A percentile compares a stretch with the other conserved stretches of the same genome.
phyloP scores from a whole-genome alignment of 2,797 vertebrate genomes.

The Hybognathus amarus region DNA sequence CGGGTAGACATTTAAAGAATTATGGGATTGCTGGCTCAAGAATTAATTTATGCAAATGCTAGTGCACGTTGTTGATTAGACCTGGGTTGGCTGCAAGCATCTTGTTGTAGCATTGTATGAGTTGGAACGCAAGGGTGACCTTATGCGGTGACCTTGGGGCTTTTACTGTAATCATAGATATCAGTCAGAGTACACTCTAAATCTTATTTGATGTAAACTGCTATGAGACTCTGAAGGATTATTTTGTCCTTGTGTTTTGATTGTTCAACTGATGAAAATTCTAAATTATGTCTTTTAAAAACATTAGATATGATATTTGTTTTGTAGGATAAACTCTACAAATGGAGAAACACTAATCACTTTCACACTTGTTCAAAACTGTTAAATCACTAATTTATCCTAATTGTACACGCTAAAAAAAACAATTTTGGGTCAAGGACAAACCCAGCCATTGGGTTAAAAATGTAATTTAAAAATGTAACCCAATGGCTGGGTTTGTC shows the following conservation, averaged over 20 bases:
- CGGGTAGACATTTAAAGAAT: conserved; percentile 14
- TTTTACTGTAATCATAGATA: conserved; percentile 9
- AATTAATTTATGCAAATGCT: conserved; percentile 25
- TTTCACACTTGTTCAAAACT: no score
- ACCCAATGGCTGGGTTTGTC: no score
- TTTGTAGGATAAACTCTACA: not conserved
- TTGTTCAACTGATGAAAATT: not conserved
- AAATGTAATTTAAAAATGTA: no score
- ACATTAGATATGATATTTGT: not conserved
- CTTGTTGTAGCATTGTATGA: conserved; percentile 9
- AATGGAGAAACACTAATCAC: not conserved
- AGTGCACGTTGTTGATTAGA: conserved; percentile 9
- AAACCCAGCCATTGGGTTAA: no score
- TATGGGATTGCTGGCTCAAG: conserved; percentile 15
- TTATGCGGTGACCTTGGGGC: conserved; percentile 30
- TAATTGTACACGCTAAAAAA: no score
- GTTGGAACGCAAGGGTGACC: not conserved
- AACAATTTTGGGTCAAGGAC: no score
- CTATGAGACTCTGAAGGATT: not conserved
- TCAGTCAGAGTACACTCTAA: not conserved
- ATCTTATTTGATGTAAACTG: not conserved
- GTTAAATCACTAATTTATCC: not conserved
- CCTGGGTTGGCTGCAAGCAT: not conserved
- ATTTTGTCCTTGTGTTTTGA: not conserved
- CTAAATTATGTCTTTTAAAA: not conserved